These are phyloP conservation scores for Ianthella basta DNA, from an alignment of 37 sponge, comb jelly and placozoan species.

Conservation along the genomic window DNA sequence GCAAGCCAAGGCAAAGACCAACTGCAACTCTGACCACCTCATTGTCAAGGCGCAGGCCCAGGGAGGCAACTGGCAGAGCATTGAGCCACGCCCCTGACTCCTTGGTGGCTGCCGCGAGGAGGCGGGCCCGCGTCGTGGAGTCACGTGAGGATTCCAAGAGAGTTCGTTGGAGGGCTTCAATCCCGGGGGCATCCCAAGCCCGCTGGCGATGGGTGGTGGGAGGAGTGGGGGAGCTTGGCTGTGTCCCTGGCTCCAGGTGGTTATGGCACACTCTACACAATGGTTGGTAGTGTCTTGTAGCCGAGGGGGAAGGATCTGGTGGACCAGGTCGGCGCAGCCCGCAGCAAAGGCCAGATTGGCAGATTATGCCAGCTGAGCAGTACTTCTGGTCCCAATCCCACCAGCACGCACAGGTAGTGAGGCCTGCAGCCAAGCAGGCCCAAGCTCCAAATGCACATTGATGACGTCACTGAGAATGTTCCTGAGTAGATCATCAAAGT, in stretches of 20 bases:
- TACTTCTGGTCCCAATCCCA: constrained; percentile 46
- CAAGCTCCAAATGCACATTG: constrained; percentile 29
- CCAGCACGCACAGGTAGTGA: constrained; percentile 45
- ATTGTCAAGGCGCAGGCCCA: constrained; percentile 24
- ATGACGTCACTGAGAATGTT: constrained; percentile 23
- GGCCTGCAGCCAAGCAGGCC: constrained; percentile 46
- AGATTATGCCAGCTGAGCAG: constrained; percentile 50
- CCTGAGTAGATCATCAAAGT: constrained; percentile 26
- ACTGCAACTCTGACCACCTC: constrained; percentile 32
- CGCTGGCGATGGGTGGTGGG: constrained; percentile 22
- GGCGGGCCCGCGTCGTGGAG: constrained; percentile 1
- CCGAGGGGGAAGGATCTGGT: constrained; percentile 16
- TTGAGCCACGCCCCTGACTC: constrained; percentile 41
- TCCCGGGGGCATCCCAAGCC: constrained; percentile 28
- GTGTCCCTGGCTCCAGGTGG: constrained; percentile 31
- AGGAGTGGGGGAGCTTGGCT: neutral
- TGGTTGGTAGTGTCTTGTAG: neutral
- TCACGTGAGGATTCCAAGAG: constrained; percentile 19
- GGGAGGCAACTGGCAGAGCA: constrained; percentile 30
- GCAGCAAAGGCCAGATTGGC: constrained; percentile 51
- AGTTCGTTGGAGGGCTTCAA: neutral
- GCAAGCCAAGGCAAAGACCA: constrained; percentile 37
- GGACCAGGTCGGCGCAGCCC: constrained; percentile 36
- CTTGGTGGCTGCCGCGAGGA: constrained; percentile 15
- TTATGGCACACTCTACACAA: neutral